Conservation (phyloP, 2,888 invertebrate species). For the Creontiades dilutus region DNA sequence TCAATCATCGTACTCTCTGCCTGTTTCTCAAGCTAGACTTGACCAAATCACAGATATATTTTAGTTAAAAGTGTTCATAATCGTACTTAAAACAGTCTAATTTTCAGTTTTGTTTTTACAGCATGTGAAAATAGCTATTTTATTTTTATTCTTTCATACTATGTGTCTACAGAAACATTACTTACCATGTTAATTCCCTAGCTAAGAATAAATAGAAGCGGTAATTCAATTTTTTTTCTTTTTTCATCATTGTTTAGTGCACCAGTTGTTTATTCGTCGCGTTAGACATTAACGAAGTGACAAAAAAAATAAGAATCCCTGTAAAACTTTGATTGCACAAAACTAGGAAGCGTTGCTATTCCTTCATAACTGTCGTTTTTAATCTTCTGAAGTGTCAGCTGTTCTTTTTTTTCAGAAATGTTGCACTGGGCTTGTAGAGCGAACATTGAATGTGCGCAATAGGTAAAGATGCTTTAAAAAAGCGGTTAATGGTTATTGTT, state of each 20-base stretch:
- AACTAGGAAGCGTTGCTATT: not conserved
- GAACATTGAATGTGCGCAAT: not conserved
- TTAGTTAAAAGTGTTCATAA: not conserved
- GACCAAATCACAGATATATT: not conserved
- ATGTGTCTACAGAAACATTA: not conserved
- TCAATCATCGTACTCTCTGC: not conserved
- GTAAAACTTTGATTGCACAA: not conserved
- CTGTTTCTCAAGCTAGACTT: not conserved
- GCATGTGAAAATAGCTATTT: not conserved
- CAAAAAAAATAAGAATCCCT: not conserved
- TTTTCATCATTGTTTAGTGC: not conserved
- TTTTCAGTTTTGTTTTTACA: not conserved
- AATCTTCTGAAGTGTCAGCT: not conserved
- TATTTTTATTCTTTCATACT: not conserved
- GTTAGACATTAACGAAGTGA: not conserved
- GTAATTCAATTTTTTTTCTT: not conserved
- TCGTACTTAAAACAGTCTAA: constrained; percentile 2
- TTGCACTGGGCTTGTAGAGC: constrained; percentile 39
- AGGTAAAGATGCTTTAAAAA: constrained; percentile 15
- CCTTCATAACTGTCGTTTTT: not conserved
- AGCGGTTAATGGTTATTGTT: not conserved
- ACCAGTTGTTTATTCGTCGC: not conserved
- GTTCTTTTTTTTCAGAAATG: constrained; percentile 6
- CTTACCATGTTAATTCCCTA: not conserved
- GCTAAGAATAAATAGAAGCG: not conserved